Conservation (phyloP, 2,113 vertebrate genomes). For the Neotoma lepida region DNA sequence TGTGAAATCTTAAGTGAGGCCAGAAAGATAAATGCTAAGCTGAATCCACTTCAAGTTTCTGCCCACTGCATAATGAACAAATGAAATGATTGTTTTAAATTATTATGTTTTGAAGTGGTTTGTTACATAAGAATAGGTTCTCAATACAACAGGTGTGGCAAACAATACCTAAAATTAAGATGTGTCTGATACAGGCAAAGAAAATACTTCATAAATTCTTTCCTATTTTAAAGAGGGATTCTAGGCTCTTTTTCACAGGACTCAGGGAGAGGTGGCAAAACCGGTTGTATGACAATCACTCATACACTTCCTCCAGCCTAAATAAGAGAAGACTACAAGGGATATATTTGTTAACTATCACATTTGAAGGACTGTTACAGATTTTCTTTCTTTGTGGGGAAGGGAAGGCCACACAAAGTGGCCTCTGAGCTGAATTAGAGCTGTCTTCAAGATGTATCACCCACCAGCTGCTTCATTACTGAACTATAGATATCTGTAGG, state of each 20-base stretch:
- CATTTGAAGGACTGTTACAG: slow-evolving; percentile 20
- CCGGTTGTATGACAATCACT: slow-evolving; percentile 64
- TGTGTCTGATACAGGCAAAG: slow-evolving; percentile 17
- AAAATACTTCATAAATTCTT: slow-evolving; percentile 48
- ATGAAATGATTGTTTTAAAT: slow-evolving; percentile 50
- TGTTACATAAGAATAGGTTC: slow-evolving; percentile 7
- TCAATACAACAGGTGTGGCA: neutral
- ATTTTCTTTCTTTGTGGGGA: slow-evolving; percentile 24
- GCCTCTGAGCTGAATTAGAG: neutral
- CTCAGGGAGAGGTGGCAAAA: slow-evolving; percentile 59
- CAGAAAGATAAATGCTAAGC: slow-evolving; percentile 3
- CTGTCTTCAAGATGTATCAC: slow-evolving; percentile 4
- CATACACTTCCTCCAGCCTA: slow-evolving; percentile 43
- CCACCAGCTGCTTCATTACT: neutral
- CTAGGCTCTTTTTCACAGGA: neutral
- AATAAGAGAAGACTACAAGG: slow-evolving; percentile 23
- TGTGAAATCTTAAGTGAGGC: slow-evolving; percentile 14
- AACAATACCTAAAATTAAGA: slow-evolving; percentile 37
- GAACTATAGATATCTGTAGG: slow-evolving; percentile 17
- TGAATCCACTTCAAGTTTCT: slow-evolving; percentile 43
- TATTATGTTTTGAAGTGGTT: slow-evolving; percentile 39
- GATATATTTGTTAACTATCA: slow-evolving; percentile 50
- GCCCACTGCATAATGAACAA: neutral
- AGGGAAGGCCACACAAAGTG: slow-evolving; percentile 16
- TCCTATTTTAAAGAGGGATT: slow-evolving; percentile 22